Percentiles rank a stretch among this genome's conserved stretches.
phyloP scores from a whole-genome alignment of 2,888 invertebrate genomes.

The Agrilus cyanescens region DNA sequence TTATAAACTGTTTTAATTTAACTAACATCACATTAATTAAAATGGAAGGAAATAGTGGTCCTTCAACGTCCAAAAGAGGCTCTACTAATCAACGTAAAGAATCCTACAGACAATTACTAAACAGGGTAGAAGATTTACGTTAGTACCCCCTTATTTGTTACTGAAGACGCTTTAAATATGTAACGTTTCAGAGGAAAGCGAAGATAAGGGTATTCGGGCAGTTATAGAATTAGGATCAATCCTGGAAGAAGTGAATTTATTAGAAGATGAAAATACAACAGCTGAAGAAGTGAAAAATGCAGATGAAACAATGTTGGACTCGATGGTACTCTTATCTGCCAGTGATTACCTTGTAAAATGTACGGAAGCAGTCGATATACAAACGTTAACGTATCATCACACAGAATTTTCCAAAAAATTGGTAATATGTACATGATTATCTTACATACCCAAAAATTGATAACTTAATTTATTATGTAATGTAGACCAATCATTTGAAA shows the following conservation, averaged over 20 bases:
- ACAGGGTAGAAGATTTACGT: constrained; percentile 23
- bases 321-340: constrained; percentile 26
- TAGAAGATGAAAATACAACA: constrained; percentile 22
- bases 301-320: constrained; percentile 30
- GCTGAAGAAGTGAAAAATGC: constrained; percentile 26
- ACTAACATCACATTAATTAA: no score
- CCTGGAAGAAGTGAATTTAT: constrained; percentile 22
- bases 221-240: constrained; percentile 24
- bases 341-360: constrained; percentile 27
- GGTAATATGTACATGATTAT: constrained; percentile 24
- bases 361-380: constrained; percentile 28
- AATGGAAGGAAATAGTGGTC: no score
- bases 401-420: constrained; percentile 39
- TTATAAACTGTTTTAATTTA: no score
- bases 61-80: no score
- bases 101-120: constrained; percentile 20
- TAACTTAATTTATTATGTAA: constrained; percentile 2
- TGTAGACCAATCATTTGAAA: constrained; percentile 15
- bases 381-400: constrained; percentile 38
- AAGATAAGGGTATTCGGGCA: constrained; percentile 19
- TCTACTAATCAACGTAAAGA: constrained; percentile 15
- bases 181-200: constrained; percentile 17
- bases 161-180: constrained; percentile 1
- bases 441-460: not conserved
- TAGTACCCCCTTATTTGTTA: constrained; percentile 9